phyloP scores from a whole-genome alignment of 2,113 vertebrate genomes.

The Cnemophilus loriae region DNA sequence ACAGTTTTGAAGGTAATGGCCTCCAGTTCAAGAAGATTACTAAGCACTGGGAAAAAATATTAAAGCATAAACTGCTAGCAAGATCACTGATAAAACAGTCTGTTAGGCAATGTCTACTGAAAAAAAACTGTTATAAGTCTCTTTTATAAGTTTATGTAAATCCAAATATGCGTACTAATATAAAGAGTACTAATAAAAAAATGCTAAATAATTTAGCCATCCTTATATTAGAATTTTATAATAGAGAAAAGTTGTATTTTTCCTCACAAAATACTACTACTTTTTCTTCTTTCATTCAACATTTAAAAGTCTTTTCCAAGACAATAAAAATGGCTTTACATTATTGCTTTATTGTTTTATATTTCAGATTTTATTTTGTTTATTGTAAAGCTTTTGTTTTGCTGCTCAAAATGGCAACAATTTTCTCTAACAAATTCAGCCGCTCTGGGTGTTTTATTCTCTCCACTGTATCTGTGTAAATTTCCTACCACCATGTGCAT shows the following conservation, averaged over 20 bases:
- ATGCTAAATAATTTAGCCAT: neutral
- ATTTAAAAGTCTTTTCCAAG: neutral
- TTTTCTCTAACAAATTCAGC: neutral
- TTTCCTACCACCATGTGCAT: neutral
- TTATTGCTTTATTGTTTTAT: neutral
- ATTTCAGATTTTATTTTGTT: neutral
- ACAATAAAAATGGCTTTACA: neutral
- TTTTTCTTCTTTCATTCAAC: neutral
- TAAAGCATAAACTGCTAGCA: neutral
- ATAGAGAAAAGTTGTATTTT: neutral
- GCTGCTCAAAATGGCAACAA: neutral
- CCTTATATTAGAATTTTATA: neutral
- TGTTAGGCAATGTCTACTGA: neutral
- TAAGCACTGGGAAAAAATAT: neutral
- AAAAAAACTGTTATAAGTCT: neutral
- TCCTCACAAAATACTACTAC: neutral
- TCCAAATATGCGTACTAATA: neutral
- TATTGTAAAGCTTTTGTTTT: neutral
- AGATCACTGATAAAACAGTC: neutral
- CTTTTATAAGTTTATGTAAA: neutral
- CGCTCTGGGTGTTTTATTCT: neutral
- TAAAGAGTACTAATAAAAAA: neutral
- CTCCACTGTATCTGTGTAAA: neutral
- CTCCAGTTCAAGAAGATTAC: neutral
- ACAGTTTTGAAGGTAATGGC: neutral